A percentile compares a stretch with the other conserved stretches of the same genome.
phyloP scores from a whole-genome alignment of 2,797 vertebrate genomes.

The Enteromius afrohamiltoni region DNA sequence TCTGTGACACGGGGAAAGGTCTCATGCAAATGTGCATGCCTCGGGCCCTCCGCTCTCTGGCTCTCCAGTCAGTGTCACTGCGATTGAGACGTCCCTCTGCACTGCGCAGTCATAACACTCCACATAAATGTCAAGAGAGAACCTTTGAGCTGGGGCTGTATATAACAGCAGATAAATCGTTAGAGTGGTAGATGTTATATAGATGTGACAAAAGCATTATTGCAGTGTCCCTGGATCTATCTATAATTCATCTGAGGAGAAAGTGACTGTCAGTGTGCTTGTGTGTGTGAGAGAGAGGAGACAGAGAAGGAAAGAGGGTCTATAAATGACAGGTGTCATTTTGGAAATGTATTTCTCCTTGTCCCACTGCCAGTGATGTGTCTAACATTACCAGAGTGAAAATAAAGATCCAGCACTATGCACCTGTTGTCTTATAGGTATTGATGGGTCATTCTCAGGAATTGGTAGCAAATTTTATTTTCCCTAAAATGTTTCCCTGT shows the following conservation, averaged over 20 bases:
- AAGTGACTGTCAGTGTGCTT: conserved; percentile 33
- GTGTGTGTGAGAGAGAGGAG: neutral
- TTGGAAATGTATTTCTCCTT: conserved; percentile 27
- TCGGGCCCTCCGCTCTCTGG: conserved; percentile 38
- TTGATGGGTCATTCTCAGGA: neutral
- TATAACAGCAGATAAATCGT: conserved; percentile 61
- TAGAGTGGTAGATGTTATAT: conserved; percentile 50
- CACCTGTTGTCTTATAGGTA: neutral
- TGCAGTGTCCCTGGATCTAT: conserved; percentile 48
- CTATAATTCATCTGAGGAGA: conserved; percentile 49
- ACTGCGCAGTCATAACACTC: conserved; percentile 56
- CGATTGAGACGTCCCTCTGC: conserved; percentile 49
- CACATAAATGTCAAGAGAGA: conserved; percentile 57
- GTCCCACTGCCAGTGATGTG: conserved; percentile 15
- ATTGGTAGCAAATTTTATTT: neutral
- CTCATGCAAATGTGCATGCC: conserved; percentile 44
- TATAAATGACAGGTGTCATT: conserved; percentile 44
- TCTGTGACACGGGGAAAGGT: conserved; percentile 47
- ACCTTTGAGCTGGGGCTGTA: conserved; percentile 57
- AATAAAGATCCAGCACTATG: neutral
- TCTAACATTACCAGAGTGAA: neutral
- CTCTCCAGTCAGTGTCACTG: conserved; percentile 34
- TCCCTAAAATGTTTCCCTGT: neutral
- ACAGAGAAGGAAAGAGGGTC: neutral
- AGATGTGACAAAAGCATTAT: conserved; percentile 57